These are phyloP conservation scores for Hypotaenidia okinawae DNA, from an alignment of 2,797 vertebrate species.

Conservation along the genomic window DNA sequence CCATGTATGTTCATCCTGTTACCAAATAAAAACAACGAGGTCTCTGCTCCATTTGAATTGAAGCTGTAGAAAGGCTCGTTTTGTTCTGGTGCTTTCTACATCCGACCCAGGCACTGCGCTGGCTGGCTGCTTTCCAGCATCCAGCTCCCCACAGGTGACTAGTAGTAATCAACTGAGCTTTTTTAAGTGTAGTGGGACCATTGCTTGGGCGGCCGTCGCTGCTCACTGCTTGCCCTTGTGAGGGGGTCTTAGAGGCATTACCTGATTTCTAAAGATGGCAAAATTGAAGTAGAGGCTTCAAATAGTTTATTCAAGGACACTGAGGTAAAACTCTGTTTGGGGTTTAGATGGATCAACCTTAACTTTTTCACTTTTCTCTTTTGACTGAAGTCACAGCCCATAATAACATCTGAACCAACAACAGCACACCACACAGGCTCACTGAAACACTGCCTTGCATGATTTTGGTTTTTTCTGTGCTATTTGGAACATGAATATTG, in stretches of 20 bases:
- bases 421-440: background rate
- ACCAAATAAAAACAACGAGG: slow-evolving; percentile 72
- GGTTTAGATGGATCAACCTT: background rate
- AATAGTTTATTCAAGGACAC: background rate
- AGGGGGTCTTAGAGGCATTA: background rate
- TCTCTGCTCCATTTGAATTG: slow-evolving; percentile 46
- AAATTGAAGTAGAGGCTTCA: background rate
- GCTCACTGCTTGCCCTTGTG: background rate
- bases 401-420: background rate
- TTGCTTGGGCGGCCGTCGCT: background rate
- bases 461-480: background rate
- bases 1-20: slow-evolving; percentile 63
- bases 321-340: background rate
- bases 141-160: background rate
- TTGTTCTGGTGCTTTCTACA: background rate
- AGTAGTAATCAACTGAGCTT: background rate
- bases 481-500: background rate
- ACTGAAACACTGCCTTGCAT: background rate
- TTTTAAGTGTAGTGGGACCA: background rate
- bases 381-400: background rate
- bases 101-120: background rate
- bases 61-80: background rate
- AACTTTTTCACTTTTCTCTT: background rate
- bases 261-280: background rate
- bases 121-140: background rate